Evolutionary conservation across 1,140 invertebrate genomes (phyloP), one percentile per base, ranked within the genome.

Genomic region (Trinorchestia longiramus): DNA sequence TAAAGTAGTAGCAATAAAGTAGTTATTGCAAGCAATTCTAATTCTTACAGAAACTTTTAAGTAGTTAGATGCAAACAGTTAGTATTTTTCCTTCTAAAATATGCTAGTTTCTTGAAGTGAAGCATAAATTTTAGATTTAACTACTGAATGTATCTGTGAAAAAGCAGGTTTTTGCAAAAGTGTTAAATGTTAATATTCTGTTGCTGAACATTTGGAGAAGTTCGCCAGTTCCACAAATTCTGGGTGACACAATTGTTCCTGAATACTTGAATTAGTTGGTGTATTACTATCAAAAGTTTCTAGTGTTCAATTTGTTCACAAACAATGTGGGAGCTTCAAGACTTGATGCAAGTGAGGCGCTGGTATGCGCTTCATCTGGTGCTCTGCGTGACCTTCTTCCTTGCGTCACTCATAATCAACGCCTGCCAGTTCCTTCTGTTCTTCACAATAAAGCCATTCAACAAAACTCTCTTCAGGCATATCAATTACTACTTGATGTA

Each of bases 401-500:
- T 98, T 95, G 99, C 99, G 95, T 99, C 99, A 95, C 97, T 99
- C 96, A 98, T 99, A 96, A 98, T 99, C 95, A 99, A 99, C 98
- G 97, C 98, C 96, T 97, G 98, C 96, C 99, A 99, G 97, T 98
- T 98, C 96, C 97, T 98, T 97, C 97, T 99, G 97, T 99, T 98
- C 97, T 97, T 98, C 97, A 98, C 98, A 96, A 97, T 99, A 53
- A 98, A 98, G 97, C 98, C 98, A 43, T 98, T 98, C 97, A 98
- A 98, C 97, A 98, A 98, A 97, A 97, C 97, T 97, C 97, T 98
- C 77, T 99, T 98, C 97, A 98, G 99, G 97, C 98, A 99, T 97
- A 98, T 99, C 95, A 99, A 99, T 97, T 99, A 99, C 97, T 99
- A 99, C 97, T 97, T 99, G 96, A 98, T 98, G 96, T 99, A 99